These are phyloP conservation scores for Tragelaphus imberbis DNA, from an alignment of 2,113 vertebrate genomes.

Conservation along the genomic window DNA sequence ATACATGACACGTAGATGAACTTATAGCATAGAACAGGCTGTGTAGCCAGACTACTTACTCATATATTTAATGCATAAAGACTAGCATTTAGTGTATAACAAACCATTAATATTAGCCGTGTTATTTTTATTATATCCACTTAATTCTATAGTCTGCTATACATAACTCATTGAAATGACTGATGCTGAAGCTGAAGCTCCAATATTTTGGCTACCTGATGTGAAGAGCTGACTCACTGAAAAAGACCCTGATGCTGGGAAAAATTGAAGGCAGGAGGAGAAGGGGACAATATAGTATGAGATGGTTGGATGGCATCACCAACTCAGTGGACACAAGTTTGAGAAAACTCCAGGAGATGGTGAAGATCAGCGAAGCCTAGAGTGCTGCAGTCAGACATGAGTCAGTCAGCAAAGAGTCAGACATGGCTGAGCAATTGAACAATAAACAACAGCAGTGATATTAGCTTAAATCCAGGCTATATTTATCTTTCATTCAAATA, in stretches of 20 bases:
- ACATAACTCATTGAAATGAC: not conserved
- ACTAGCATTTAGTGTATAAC: not conserved
- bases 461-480: not conserved
- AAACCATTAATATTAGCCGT: not conserved
- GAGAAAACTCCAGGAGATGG: not conserved
- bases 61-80: not conserved
- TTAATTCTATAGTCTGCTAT: not conserved
- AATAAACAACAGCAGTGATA: not conserved
- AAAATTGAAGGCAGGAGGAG: not conserved
- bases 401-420: not conserved
- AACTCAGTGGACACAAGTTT: not conserved
- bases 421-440: not conserved
- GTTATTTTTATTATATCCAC: not conserved
- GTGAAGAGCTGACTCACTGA: not conserved
- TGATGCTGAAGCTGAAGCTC: not conserved
- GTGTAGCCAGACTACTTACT: not conserved
- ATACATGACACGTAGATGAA: not conserved
- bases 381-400: not conserved
- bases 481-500: not conserved
- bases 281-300: not conserved
- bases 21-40: not conserved
- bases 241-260: not conserved
- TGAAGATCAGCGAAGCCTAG: not conserved
- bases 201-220: not conserved
- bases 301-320: not conserved